phyloP scores from a whole-genome alignment of 2,888 invertebrate species.

The Oligia strigilis region DNA sequence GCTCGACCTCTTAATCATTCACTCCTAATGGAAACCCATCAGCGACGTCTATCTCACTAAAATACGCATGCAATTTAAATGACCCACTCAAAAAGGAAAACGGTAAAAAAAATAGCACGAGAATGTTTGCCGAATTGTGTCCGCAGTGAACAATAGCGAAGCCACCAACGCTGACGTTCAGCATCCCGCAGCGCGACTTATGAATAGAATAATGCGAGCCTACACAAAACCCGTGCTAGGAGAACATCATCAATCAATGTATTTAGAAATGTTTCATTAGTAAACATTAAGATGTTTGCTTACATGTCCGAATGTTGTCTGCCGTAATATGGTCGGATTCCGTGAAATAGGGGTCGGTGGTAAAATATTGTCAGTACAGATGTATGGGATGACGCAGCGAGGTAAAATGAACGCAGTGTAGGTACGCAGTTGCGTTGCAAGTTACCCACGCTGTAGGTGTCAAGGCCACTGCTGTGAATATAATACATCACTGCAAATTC shows the following conservation, averaged over 20 bases:
- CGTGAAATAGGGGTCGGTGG: slow-evolving; percentile 84
- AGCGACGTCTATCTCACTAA: slow-evolving; percentile 77
- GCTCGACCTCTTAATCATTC: slow-evolving; percentile 87
- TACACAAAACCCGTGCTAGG: slow-evolving; percentile 86
- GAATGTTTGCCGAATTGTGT: slow-evolving; percentile 86
- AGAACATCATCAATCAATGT: slow-evolving; percentile 88
- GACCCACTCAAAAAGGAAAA: slow-evolving; percentile 79
- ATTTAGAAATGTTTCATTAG: slow-evolving; percentile 90
- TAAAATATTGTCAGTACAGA: slow-evolving; percentile 83
- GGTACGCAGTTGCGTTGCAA: slow-evolving; percentile 68
- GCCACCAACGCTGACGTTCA: slow-evolving; percentile 87
- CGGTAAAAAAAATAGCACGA: slow-evolving; percentile 77
- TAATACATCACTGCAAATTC: slow-evolving; percentile 76
- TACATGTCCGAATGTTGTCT: slow-evolving; percentile 88
- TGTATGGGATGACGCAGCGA: slow-evolving; percentile 76
- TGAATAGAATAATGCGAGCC: slow-evolving; percentile 87
- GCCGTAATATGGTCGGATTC: slow-evolving; percentile 83
- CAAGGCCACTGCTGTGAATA: slow-evolving; percentile 80
- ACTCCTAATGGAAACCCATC: slow-evolving; percentile 87
- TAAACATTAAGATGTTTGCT: slow-evolving; percentile 91
- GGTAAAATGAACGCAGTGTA: slow-evolving; percentile 76
- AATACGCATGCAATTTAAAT: slow-evolving; percentile 89
- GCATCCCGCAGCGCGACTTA: slow-evolving; percentile 86
- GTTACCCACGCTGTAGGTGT: slow-evolving; percentile 80
- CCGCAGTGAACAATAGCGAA: slow-evolving; percentile 83